phyloP scores from a whole-genome alignment of 2,888 invertebrate genomes.

The Falcaria lacertinaria region DNA sequence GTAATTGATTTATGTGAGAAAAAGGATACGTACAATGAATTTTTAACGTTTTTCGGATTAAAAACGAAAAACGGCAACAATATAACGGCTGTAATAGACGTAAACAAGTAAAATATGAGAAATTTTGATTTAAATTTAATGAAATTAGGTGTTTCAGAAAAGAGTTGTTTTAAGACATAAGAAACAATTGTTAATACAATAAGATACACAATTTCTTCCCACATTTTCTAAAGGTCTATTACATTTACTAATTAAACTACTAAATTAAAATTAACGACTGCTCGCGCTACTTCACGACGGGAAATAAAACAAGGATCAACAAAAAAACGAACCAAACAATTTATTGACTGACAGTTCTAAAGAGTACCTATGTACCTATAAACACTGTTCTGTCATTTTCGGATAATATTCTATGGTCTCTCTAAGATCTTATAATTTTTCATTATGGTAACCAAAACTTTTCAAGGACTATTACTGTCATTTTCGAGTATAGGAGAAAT shows the following conservation, averaged over 20 bases:
- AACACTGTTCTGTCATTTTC: no score
- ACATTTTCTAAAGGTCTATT: constrained; percentile 35
- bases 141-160: constrained; percentile 73
- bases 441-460: no score
- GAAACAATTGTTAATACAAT: constrained; percentile 54
- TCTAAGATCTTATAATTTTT: no score
- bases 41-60: constrained; percentile 74
- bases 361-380: no score
- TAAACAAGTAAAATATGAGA: constrained; percentile 66
- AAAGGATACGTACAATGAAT: constrained; percentile 70
- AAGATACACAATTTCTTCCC: constrained; percentile 65
- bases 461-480: no score
- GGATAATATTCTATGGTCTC: no score
- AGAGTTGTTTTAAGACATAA: constrained; percentile 67
- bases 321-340: background rate
- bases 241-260: background rate
- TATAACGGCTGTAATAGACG: constrained; percentile 61
- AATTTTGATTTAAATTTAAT: constrained; percentile 75
- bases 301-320: background rate
- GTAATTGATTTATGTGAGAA: background rate
- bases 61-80: constrained; percentile 72
- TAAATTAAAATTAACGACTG: background rate
- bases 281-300: constrained; percentile 2
- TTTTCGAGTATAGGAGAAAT: no score
- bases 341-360: background rate